A percentile compares a stretch with the other conserved stretches of the same genome.
Evolutionary conservation across 2,888 invertebrate genomes (phyloP).

Genomic region (Ctenicera cuprea): DNA sequence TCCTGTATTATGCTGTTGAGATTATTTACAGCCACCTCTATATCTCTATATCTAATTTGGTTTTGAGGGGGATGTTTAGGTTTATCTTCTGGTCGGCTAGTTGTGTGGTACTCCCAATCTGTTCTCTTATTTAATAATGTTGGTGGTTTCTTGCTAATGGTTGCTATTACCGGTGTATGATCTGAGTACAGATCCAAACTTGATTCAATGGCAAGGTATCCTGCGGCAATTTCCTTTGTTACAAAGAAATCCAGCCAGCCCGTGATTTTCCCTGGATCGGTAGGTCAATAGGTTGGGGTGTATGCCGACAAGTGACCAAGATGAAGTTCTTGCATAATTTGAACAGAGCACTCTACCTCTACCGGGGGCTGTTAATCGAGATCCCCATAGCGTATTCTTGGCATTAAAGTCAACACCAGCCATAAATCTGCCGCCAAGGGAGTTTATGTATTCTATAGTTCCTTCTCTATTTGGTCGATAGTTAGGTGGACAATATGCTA

Average conservation of each 20-base stretch:
- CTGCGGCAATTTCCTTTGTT: too few species aligned
- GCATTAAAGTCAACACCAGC: too few species aligned
- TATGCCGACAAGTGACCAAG: too few species aligned
- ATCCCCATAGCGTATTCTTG: too few species aligned
- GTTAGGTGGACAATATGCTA: neutral
- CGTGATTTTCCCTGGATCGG: neutral
- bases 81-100: constrained; percentile 3
- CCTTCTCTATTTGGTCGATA: neutral
- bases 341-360: neutral
- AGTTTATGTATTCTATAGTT: neutral
- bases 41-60: constrained; percentile 5
- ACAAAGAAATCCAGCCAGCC: neutral
- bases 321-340: too few species aligned
- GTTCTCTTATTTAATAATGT: neutral
- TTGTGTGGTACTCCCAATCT: neutral
- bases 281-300: constrained; percentile 1
- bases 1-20: too few species aligned
- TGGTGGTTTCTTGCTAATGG: constrained; percentile 2
- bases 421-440: too few species aligned
- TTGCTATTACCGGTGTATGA: neutral
- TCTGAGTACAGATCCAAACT: neutral
- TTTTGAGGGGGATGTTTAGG: constrained; percentile 3
- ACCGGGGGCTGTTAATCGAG: neutral
- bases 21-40: constrained; percentile 16
- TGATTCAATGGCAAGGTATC: too few species aligned